These are phyloP conservation scores for Zaprionus lineosus DNA, from an alignment of 2,888 invertebrate genomes.

Conservation along the genomic window DNA sequence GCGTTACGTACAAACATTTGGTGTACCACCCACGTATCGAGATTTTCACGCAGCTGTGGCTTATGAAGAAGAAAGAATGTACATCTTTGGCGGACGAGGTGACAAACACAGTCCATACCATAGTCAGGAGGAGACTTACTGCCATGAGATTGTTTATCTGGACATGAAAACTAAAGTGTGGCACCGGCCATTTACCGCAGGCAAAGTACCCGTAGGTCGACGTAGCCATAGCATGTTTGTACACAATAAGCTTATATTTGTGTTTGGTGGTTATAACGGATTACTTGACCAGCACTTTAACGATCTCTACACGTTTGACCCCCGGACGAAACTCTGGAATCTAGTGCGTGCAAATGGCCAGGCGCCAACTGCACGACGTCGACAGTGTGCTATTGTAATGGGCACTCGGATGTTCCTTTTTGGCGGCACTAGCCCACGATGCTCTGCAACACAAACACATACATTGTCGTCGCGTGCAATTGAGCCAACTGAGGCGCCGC, in stretches of 20 bases:
- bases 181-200: conserved; percentile 86
- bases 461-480: neutral
- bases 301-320: conserved; percentile 90
- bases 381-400: conserved; percentile 92
- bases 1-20: conserved; percentile 86
- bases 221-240: conserved; percentile 96
- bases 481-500: conserved; percentile 5
- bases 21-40: conserved; percentile 88
- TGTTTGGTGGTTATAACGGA: conserved; percentile 96
- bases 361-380: conserved; percentile 86
- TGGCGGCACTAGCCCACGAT: conserved; percentile 93
- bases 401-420: conserved; percentile 90
- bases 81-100: conserved; percentile 94
- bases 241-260: conserved; percentile 89
- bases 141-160: conserved; percentile 89
- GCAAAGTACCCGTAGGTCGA: conserved; percentile 89
- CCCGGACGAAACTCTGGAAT: conserved; percentile 86
- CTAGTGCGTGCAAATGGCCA: conserved; percentile 85
- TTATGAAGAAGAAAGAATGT: conserved; percentile 89
- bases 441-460: neutral
- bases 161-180: conserved; percentile 89
- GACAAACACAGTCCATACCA: conserved; percentile 87
- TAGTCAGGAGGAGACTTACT: conserved; percentile 89
- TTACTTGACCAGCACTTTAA: conserved; percentile 90
- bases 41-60: conserved; percentile 95